phyloP scores from a whole-genome alignment of 2,797 vertebrate species.

The Parotocinclus haroldoi region DNA sequence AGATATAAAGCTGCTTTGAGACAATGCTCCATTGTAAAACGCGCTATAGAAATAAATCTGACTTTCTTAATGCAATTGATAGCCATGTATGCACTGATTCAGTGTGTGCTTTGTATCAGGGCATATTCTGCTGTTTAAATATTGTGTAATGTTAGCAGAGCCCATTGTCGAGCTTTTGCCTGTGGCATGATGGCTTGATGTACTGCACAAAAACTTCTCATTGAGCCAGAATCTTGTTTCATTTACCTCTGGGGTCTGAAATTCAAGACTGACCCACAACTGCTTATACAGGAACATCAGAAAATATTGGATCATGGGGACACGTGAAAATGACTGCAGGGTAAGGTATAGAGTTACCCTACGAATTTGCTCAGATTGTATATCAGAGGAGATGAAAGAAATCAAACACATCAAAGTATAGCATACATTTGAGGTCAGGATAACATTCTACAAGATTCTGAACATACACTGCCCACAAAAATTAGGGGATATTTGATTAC shows the following conservation, averaged over 20 bases:
- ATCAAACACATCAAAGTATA: slow-evolving; percentile 21
- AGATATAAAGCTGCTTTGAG: no score
- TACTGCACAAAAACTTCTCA: slow-evolving; percentile 18
- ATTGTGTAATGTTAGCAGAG: no score
- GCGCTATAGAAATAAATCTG: no score
- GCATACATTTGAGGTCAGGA: slow-evolving; percentile 4
- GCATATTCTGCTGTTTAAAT: no score
- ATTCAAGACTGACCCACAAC: slow-evolving; percentile 12
- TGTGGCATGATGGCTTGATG: not conserved
- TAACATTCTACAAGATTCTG: no score
- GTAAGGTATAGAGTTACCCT: not conserved
- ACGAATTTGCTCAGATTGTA: not conserved
- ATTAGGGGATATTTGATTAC: no score
- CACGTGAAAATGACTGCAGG: slow-evolving; percentile 21
- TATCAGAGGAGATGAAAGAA: not conserved
- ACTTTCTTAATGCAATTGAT: no score
- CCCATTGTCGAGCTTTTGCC: not conserved
- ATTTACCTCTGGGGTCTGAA: slow-evolving; percentile 31
- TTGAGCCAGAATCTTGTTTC: not conserved
- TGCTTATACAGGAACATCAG: not conserved
- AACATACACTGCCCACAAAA: no score
- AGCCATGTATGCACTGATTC: no score
- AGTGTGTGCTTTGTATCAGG: no score
- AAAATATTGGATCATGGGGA: not conserved
- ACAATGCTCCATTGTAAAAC: no score